phyloP scores from a whole-genome alignment of 2,113 vertebrate genomes.

The Alouatta palliata region DNA sequence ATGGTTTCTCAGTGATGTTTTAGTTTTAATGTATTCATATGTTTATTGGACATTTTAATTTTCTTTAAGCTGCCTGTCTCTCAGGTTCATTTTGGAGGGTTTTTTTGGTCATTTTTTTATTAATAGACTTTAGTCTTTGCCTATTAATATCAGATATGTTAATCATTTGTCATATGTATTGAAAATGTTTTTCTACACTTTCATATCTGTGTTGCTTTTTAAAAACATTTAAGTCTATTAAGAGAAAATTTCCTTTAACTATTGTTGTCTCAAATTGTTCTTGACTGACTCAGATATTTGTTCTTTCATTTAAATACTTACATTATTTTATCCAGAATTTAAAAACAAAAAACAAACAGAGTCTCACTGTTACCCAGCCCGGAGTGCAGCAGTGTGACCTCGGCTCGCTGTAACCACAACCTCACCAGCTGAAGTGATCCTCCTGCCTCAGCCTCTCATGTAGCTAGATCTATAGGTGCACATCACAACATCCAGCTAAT shows the following conservation, averaged over 20 bases:
- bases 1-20: neutral
- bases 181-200: neutral
- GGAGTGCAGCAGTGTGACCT: too few relatives aligned
- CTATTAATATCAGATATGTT: neutral
- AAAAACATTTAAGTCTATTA: neutral
- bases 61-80: neutral
- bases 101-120: neutral
- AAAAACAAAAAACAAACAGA: too few relatives aligned
- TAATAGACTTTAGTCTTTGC: neutral
- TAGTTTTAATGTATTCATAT: neutral
- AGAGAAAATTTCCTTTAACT: neutral
- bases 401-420: too few relatives aligned
- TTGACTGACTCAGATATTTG: neutral
- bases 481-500: too few relatives aligned
- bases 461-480: too few relatives aligned
- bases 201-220: neutral
- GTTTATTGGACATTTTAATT: neutral
- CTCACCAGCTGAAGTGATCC: too few relatives aligned
- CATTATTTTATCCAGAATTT: neutral
- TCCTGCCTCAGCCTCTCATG: too few relatives aligned
- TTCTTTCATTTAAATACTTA: neutral
- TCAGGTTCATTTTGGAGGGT: neutral
- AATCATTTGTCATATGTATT: neutral
- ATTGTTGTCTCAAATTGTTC: neutral
- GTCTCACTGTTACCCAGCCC: too few relatives aligned